Evolutionary conservation across 2,797 vertebrate genomes (phyloP).

Genomic region (Xyrichtys novacula): DNA sequence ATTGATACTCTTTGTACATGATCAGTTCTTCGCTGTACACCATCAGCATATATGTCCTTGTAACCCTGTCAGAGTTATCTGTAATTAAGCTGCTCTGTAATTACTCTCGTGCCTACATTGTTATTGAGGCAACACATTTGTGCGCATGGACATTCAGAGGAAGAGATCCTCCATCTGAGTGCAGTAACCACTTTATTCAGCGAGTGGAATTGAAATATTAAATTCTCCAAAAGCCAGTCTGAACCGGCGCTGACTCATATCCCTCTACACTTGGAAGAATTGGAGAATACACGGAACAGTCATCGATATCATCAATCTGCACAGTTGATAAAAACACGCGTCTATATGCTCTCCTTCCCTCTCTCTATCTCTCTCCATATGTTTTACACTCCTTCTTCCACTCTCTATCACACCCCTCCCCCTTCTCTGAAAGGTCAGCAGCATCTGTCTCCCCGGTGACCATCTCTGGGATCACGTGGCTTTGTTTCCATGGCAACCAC

Average conservation of each 20-base stretch:
- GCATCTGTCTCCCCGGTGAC: slow-evolving; percentile 68
- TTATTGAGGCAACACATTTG: background rate
- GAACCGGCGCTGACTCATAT: slow-evolving; percentile 3
- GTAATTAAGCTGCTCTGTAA: slow-evolving; percentile 7
- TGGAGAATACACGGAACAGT: background rate
- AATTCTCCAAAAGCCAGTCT: background rate
- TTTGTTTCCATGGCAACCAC: slow-evolving; percentile 56
- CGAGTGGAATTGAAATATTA: background rate
- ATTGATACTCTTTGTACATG: background rate
- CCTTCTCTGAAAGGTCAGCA: slow-evolving; percentile 59
- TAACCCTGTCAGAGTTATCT: background rate
- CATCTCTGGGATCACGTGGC: slow-evolving; percentile 56
- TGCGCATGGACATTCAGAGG: background rate
- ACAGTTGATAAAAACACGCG: background rate
- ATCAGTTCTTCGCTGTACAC: background rate
- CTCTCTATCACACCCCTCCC: slow-evolving; percentile 36
- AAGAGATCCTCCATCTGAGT: background rate
- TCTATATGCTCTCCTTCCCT: background rate
- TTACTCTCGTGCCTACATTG: background rate
- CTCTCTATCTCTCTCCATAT: slow-evolving; percentile 4
- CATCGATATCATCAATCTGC: background rate
- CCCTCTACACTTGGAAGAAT: background rate
- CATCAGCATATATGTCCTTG: background rate
- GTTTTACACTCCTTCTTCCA: slow-evolving; percentile 9
- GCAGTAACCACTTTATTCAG: background rate